Base-by-base conservation (phyloP, 1,140 invertebrate species). In the Atta colombica region DNA sequence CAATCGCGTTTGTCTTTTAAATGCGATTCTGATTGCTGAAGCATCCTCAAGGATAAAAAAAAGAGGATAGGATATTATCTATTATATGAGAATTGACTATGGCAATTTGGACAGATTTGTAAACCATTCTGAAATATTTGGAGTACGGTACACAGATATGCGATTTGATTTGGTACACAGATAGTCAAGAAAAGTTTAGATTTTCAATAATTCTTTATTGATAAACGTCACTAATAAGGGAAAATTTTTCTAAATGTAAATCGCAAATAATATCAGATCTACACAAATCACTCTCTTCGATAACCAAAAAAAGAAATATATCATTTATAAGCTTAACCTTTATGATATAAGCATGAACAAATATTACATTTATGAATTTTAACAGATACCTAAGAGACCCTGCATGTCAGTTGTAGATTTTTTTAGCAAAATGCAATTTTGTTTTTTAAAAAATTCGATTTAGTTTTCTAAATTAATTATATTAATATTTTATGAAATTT, bases 1-100 rank as follows among this genome's bases (percentile, higher is more conserved):
- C 92, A 93, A 91, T 94, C 92, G 75, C 87, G 82, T 92, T 91
- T 94, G 91, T 92, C 53, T 89, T 94, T 93, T 3, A 63, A 89
- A 74, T 77, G 74, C 74, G 78, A 86, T 60, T 61, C 55, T 71
- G 61, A 78, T 90, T 77, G 77, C 75, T 82, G 81, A 91, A 90
- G 84, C 91, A 89, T 61, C 51, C 39, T 55, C n/a, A 14, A 74
- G 18, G 55, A 81, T 8, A 49, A 51, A 12, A 16, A 21, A 58
- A 21, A 16, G 35, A 21, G 14, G 18, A 65, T 21, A 2, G 31
- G 3, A 71, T 25, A 2, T 80, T 68, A 61, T 31, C 16, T 49
- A 6, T 58, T 16, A 45, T 10, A 16, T 25, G 3, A 69, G 1
- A 68, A 39, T 74, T 74, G 21, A 16, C 10, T 7, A 39, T 8